Evolutionary conservation across 2,888 invertebrate species (phyloP), one percentile per base, ranked within the genome.

Genomic region (Lasioglossum oenotherae): DNA sequence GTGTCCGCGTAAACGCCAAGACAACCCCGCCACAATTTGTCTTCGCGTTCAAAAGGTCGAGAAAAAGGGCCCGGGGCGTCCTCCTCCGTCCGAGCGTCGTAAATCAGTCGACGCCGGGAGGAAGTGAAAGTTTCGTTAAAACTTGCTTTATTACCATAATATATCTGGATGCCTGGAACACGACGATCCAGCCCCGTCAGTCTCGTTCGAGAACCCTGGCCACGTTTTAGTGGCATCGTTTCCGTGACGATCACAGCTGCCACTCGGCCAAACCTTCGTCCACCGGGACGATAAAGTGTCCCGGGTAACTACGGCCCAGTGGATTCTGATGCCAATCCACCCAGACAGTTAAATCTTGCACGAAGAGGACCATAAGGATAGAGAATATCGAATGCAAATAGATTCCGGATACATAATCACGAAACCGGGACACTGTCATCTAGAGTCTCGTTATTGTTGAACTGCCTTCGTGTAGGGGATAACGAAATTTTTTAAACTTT

Each of bases 71-170:
- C 19, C 19, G 46, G 16, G 46, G 46, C 5, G 14, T 64, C 31
- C 8, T 53, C 49, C 23, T 75, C 57, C 49, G n/a, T 57, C 46
- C 57, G 23, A 16, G 16, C n/a, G 69, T 23, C 74, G 77, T 84
- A 84, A 81, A 71, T 69, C 46, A 53, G 53, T 49, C 27, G 27
- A n/a, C 38, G 38, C 38, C n/a, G 53, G 53, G 74, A 74, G 80
- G 81, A 85, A 60, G 85, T 76, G 81, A 86, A 82, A 82, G 81
- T 76, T 85, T 14, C 57, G 49, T 82, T 53, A 69, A 85, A 85
- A 69, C 79, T 72, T 53, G 72, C n/a, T 81, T 73, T 74, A 76
- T 73, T 53, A 31, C 76, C 44, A 31, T 31, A 53, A 60, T 71
- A 80, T 79, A 72, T 81, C 74, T 23, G 53, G 2, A 44, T 41